phyloP scores from a whole-genome alignment of 2,797 vertebrate genomes.

The Myripristis jacobus region DNA sequence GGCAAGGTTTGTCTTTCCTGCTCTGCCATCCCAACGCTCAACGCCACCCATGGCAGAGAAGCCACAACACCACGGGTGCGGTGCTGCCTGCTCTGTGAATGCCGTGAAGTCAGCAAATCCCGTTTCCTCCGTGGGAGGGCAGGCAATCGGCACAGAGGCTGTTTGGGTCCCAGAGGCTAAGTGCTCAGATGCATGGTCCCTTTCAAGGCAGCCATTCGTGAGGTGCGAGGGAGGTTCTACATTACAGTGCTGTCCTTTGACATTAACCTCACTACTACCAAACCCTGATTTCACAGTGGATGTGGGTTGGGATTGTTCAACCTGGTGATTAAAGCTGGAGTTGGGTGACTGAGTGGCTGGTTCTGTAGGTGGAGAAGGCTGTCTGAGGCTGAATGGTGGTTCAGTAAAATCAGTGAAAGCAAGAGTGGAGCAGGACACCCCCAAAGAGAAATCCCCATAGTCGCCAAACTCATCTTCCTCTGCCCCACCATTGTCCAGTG shows the following conservation, averaged over 20 bases:
- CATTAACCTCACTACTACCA: constrained; percentile 57
- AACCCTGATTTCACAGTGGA: constrained; percentile 48
- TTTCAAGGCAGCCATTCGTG: constrained; percentile 85
- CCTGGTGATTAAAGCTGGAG: constrained; percentile 68
- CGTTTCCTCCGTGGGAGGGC: constrained; percentile 76
- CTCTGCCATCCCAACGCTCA: constrained; percentile 69
- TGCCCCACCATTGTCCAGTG: constrained; percentile 85
- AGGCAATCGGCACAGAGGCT: constrained; percentile 1
- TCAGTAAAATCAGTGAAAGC: constrained; percentile 84
- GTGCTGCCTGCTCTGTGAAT: constrained; percentile 78
- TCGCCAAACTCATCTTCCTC: constrained; percentile 93
- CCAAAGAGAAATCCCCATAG: constrained; percentile 88
- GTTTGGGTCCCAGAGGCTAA: constrained; percentile 74
- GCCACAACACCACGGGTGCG: constrained; percentile 76
- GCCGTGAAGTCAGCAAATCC: constrained; percentile 89
- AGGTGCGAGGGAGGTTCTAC: constrained; percentile 82
- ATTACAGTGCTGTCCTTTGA: constrained; percentile 72
- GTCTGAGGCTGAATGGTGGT: constrained; percentile 69
- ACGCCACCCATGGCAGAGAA: constrained; percentile 46
- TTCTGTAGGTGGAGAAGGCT: constrained; percentile 76
- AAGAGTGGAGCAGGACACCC: constrained; percentile 77
- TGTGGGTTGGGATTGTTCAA: constrained; percentile 67
- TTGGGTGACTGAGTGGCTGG: constrained; percentile 80
- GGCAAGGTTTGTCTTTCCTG: constrained; percentile 65
- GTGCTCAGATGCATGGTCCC: constrained; percentile 75